Percentiles rank a stretch among this genome's conserved stretches.
Evolutionary conservation across 2,113 vertebrate genomes (phyloP).

Genomic region (Micronycteris hirsuta): DNA sequence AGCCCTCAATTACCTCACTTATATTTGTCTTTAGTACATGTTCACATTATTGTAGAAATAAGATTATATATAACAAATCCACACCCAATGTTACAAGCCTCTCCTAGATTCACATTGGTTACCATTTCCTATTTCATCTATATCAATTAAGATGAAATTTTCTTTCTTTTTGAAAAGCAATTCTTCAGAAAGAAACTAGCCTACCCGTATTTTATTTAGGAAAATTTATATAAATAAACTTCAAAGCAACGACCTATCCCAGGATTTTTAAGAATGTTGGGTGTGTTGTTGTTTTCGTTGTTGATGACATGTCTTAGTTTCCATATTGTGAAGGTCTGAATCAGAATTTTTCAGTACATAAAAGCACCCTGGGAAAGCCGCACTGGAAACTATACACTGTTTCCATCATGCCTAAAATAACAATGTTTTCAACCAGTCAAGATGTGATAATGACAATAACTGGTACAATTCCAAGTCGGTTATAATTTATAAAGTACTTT

Average conservation of each 20-base stretch:
- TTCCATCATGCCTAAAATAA: neutral
- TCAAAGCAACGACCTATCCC: neutral
- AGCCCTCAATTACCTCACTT: neutral
- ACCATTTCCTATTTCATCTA: neutral
- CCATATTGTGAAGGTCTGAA: neutral
- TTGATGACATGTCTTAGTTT: neutral
- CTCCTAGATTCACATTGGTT: neutral
- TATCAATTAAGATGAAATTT: neutral
- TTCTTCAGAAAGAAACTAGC: neutral
- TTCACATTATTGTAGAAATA: neutral
- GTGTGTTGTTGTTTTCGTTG: neutral
- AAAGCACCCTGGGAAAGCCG: neutral
- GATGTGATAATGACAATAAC: neutral
- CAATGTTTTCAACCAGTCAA: neutral
- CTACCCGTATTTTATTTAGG: neutral
- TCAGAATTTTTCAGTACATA: neutral
- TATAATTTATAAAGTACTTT: constrained; percentile 31
- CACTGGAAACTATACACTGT: neutral
- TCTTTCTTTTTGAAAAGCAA: neutral
- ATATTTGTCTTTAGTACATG: neutral
- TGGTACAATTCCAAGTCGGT: constrained; percentile 24
- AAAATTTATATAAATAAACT: neutral
- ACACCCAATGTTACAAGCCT: neutral
- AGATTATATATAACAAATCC: neutral
- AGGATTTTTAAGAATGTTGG: neutral